Conservation (phyloP, 2,797 vertebrate genomes). For the Pipistrellus nathusii region DNA sequence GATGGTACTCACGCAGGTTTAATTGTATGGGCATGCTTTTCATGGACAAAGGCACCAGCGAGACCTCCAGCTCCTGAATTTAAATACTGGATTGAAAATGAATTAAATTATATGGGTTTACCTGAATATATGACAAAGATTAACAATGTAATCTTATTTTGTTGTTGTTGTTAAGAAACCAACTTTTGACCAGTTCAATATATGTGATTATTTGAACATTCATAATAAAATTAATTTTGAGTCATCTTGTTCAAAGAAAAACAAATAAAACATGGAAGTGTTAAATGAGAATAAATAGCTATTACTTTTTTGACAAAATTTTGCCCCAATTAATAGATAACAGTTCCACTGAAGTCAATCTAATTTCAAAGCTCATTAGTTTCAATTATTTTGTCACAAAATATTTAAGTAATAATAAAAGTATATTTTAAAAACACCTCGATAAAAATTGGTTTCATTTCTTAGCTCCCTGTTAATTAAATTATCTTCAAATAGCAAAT, state of each 20-base stretch:
- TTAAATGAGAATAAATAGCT: background rate
- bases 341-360: background rate
- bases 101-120: background rate
- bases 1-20: conserved; percentile 92
- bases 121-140: background rate
- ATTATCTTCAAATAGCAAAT: background rate
- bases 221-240: background rate
- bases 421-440: background rate
- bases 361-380: background rate
- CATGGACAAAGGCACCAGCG: conserved; percentile 93
- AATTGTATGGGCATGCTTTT: conserved; percentile 90
- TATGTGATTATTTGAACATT: background rate
- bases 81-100: conserved; percentile 91
- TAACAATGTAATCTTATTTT: background rate
- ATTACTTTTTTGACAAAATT: background rate
- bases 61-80: conserved; percentile 96
- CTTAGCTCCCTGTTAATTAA: background rate
- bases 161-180: background rate
- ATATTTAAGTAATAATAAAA: background rate
- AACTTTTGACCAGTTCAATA: background rate
- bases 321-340: background rate
- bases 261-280: background rate
- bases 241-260: conserved; percentile 1
- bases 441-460: conserved; percentile 29
- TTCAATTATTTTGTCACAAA: conserved; percentile 38